phyloP scores from a whole-genome alignment of 2,113 vertebrate species.

The Percopsis transmontana region DNA sequence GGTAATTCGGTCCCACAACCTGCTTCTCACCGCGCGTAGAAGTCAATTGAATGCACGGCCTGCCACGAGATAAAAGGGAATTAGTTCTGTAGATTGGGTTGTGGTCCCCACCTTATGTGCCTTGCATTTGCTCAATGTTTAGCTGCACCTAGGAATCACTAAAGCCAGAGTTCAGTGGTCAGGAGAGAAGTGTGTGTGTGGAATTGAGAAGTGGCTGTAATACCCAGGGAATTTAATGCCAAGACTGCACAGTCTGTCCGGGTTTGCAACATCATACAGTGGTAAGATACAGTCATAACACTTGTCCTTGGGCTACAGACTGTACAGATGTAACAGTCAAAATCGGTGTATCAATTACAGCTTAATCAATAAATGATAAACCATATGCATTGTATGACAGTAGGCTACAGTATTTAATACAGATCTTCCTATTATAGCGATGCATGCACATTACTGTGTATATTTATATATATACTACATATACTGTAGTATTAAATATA shows the following conservation, averaged over 20 bases:
- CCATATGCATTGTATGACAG: conserved; percentile 6
- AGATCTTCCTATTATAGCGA: neutral
- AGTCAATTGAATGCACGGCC: conserved; percentile 71
- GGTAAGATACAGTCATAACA: conserved; percentile 30
- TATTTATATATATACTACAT: too few species aligned
- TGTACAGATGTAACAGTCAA: conserved; percentile 12
- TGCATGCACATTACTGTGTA: too few species aligned
- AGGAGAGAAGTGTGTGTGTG: conserved; percentile 50
- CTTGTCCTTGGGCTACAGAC: neutral
- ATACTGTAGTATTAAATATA: conserved; percentile 1
- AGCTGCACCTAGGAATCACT: conserved; percentile 60
- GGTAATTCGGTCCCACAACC: conserved; percentile 63
- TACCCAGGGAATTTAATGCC: conserved; percentile 27
- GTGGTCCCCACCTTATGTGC: conserved; percentile 59
- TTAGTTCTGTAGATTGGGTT: conserved; percentile 70
- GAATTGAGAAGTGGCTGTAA: conserved; percentile 23
- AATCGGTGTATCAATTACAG: conserved; percentile 10
- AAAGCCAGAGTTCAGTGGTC: conserved; percentile 59
- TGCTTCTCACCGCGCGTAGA: conserved; percentile 57
- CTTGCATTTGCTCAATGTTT: conserved; percentile 67
- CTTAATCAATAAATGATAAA: conserved; percentile 15
- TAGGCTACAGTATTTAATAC: conserved; percentile 4
- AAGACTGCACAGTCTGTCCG: conserved; percentile 10
- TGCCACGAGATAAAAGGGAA: conserved; percentile 66
- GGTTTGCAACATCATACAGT: conserved; percentile 46